Evolutionary conservation across 2,888 invertebrate species (phyloP).

Genomic region (Cosmia pyralina): DNA sequence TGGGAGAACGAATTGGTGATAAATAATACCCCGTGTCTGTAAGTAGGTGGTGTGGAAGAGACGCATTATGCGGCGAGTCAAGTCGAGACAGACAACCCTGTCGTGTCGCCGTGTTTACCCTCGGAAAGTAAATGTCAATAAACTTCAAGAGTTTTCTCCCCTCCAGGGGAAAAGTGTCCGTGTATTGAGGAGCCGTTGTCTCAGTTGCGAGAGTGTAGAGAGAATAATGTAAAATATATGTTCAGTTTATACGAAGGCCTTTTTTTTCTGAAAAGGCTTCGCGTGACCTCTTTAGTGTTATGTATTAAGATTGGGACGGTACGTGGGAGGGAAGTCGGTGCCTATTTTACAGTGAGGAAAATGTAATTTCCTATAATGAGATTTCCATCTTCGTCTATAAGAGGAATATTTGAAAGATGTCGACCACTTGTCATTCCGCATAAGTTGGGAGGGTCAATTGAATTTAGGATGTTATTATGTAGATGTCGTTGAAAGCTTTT

Average conservation of each 20-base stretch:
- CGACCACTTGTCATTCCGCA: conserved; percentile 39
- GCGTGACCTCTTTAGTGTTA: conserved; percentile 58
- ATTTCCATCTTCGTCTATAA: conserved; percentile 36
- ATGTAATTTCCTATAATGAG: conserved; percentile 46
- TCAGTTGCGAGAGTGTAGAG: conserved; percentile 62
- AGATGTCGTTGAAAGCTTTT: conserved; percentile 42
- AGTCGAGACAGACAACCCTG: conserved; percentile 79
- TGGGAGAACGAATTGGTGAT: conserved; percentile 70
- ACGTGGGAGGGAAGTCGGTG: conserved; percentile 28
- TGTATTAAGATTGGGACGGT: conserved; percentile 48
- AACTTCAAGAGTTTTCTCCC: conserved; percentile 80
- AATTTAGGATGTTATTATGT: conserved; percentile 44
- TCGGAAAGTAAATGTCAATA: conserved; percentile 89
- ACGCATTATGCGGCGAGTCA: conserved; percentile 66
- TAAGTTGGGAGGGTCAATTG: conserved; percentile 48
- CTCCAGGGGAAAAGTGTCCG: conserved; percentile 81
- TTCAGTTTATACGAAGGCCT: conserved; percentile 54
- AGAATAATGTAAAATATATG: conserved; percentile 71
- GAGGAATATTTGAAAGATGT: conserved; percentile 40
- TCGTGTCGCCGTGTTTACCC: conserved; percentile 84
- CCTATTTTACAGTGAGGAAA: conserved; percentile 38
- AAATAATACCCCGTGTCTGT: conserved; percentile 69
- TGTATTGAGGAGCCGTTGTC: conserved; percentile 78
- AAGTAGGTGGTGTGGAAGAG: conserved; percentile 52
- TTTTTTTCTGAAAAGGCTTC: conserved; percentile 43